Evolutionary conservation across 2,888 invertebrate species (phyloP), one percentile per base, ranked within the genome.

Genomic region (Lochmaea crataegi): DNA sequence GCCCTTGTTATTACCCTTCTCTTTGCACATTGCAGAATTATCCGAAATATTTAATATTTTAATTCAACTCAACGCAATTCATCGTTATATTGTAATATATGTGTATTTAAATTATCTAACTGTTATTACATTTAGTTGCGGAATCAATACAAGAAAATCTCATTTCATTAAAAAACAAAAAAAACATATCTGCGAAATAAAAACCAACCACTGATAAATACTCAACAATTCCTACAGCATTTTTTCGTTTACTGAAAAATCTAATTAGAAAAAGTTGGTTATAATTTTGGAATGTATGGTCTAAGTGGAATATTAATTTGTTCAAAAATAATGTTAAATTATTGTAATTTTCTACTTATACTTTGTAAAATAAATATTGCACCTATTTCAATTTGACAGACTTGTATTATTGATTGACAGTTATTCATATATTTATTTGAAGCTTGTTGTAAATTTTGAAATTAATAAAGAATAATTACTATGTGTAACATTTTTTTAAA

Each of bases 341-440:
- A 16, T 53, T 18, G 7, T 10, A 53, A 53, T 18, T 53, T 53
- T 53, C 14, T 51, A 51, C n/a, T 11, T 16, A 51, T 51, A 14
- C 14, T 38, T 38, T 38, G n/a, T n/a, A n/a, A 38, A 38, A 38
- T 51, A n/a, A 14, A n/a, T 14, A n/a, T 51, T 51, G 51, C n/a
- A 51, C 51, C 14, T 14, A n/a, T 51, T 51, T 51, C 7, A 51
- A 45, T 45, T 38, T 38, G 32, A 38, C 32, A 22, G 5, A 38
- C 45, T 48, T 48, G 48, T 48, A 48, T 53, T 2, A 53, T 9
- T 53, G 16, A 53, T 51, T n/a, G n/a, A 51, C 16, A 3, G 18
- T 53, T 53, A 18, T 53, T 18, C 7, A 53, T 53, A 53, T 53
- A 9, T 53, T 53, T 53, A 10, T 53, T 53, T 53, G 48, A 53